Evolutionary conservation across 2,113 vertebrate genomes (phyloP), one percentile per base, ranked within the genome.

Genomic region (Ciconia boyciana): DNA sequence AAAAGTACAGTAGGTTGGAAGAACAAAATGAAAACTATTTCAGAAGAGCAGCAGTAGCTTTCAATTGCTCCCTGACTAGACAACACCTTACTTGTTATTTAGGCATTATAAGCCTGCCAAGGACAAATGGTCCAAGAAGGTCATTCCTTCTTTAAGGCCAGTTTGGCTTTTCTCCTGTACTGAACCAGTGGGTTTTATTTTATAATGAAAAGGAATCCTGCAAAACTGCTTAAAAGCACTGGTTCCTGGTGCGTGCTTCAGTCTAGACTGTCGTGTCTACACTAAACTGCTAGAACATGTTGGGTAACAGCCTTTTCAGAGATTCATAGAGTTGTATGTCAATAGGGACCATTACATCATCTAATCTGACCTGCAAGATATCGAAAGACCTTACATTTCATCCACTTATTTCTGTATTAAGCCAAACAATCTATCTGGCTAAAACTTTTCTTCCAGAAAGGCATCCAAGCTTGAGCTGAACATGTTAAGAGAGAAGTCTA

Each of bases 41-140:
- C 65, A 94, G 84, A 85, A 77, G n/a, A 94, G 32, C 31, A 88
- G 65, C 57, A 81, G 76, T 58, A 84, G n/a, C 76, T 94, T 96
- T 93, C 83, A 93, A 19, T 60, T 54, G 16, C 49, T 85, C 88
- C 49, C 31, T 79, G 29, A 52, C 51, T 48, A 88, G 72, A 93
- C 18, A 70, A 36, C 79, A 91, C 75, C 57, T 89, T 83, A 51
- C 52, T 79, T 76, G 11, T 52, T 81, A 71, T 83, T 85, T 75
- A 76, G 83, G 62, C 65, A 55, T 75, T 61, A n/a, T 21, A 44
- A 83, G 25, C 17, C 61, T 83, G 86, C 83, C 89, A 90, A 49
- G 72, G 18, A 83, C 82, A 93, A 86, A 71, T 1, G 32, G 51
- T 77, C 58, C 90, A 66, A 78, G 61, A 41, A 87, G 75, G 62